Evolutionary conservation across 1,140 invertebrate genomes (phyloP), one percentile per base, ranked within the genome.

Genomic region (Saccostrea echinata): DNA sequence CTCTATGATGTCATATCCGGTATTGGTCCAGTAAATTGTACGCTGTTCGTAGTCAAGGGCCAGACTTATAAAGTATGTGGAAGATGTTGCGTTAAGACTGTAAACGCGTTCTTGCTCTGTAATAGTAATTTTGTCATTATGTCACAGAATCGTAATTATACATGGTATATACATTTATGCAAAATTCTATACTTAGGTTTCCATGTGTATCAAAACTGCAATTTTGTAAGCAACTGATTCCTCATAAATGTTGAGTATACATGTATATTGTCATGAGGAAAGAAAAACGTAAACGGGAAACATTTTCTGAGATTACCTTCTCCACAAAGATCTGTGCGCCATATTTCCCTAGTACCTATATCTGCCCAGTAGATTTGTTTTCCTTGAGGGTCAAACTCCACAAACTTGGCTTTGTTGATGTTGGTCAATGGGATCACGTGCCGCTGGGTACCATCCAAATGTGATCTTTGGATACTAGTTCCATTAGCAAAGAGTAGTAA

Each of bases 11-110:
- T 83, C 51, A 51, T 52, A 24, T 83, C 81, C 51, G 35, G 35
- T 52, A 83, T 83, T 53, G 9, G 81, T 83, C 81, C 81, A 83
- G 35, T 83, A 83, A n/a, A 83, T 51, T 24, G 9, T 83, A 18
- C 51, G 81, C 18, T 18, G 8, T 12, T 52, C 81, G 52, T 83
- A 83, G 43, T 83, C 81, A 4, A 83, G 21, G n/a, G 81, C 81
- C 9, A 83, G 35, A 24, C 81, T 83, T 2, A 83, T 51, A 35
- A 83, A 83, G 81, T 51, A 76, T 12, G 68, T 76, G 33, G 11
- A 30, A 12, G 30, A 27, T 13, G 68, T 76, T 24, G 68, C 68
- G 27, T 76, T 76, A 33, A 33, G 27, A 13, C 27, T 76, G 68
- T 76, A 76, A 30, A 76, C 68, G 3, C 68, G 68, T 2, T 76